Base-by-base conservation (phyloP, 2,888 invertebrate genomes). In the Azorinus chamasolen region DNA sequence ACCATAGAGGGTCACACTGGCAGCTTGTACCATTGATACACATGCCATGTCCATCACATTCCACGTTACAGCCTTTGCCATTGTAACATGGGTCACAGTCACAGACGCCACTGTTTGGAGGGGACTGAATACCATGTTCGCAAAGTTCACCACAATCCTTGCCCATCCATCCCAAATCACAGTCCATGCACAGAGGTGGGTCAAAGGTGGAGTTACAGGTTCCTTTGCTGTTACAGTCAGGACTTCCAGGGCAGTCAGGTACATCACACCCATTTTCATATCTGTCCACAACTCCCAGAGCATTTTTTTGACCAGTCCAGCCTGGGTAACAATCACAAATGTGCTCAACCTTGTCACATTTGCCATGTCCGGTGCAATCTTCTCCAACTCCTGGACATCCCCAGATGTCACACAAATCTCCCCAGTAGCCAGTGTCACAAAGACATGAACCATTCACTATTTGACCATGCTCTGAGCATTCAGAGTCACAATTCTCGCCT, bases 241-340 rank as follows among this genome's bases (percentile, higher is more conserved):
- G 89, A 37, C 53, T 58, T 8, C 88, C 89, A 12, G 89, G 88
- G 62, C 89, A 89, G 75, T 89, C 88, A 0, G 88, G 77, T 12
- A 83, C 16, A 2, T 88, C 76, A 71, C 89, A 89, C 8, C 79
- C 87, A 58, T 80, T 79, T 16, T 43, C 32, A 8, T 66, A 41
- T 20, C 48, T 71, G 37, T 75, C 65, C 0, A 58, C 24, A 55
- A 22, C 37, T 4, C 55, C 55, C 22, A n/a, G 18, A 12, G 14
- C 41, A 55, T 55, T 39, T 5, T 37, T 20, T 20, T 45, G 20
- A 8, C 76, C 76, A 4, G 81, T 83, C 89, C 89, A 89, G 18
- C 89, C 89, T 14, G 79, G 79, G 51, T 71, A 59, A 59, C 89
- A 89, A 24, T 78, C 71, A 73, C 89, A 89, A 18, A 55, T 45